phyloP scores from a whole-genome alignment of 2,113 vertebrate genomes.

The Seriola aureovittata region DNA sequence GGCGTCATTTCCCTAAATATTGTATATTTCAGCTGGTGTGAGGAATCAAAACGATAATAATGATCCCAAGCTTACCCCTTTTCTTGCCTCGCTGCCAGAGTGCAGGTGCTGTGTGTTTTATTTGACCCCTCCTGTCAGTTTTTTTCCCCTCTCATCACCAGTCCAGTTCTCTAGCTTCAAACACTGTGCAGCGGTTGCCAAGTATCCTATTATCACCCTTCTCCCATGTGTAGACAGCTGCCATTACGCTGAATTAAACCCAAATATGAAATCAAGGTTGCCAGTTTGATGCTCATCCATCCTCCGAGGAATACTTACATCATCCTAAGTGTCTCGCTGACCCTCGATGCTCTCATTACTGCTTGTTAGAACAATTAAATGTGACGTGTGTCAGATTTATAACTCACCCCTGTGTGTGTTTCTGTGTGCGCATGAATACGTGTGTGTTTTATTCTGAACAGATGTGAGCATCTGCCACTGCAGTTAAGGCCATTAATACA shows the following conservation, averaged over 20 bases:
- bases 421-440: constrained; percentile 33
- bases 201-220: constrained; percentile 45
- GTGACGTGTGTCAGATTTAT: constrained; percentile 73
- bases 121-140: neutral
- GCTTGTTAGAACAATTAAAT: constrained; percentile 80
- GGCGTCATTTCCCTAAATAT: neutral
- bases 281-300: constrained; percentile 67
- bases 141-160: neutral
- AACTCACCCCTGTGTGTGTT: constrained; percentile 48
- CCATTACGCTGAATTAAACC: constrained; percentile 59
- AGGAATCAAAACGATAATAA: neutral
- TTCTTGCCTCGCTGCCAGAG: neutral
- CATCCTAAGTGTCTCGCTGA: constrained; percentile 69
- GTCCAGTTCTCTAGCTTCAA: constrained; percentile 2
- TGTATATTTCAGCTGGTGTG: neutral
- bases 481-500: constrained; percentile 75
- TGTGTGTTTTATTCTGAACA: constrained; percentile 67
- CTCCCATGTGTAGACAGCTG: constrained; percentile 64
- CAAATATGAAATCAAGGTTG: constrained; percentile 71
- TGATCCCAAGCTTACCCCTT: neutral
- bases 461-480: constrained; percentile 74
- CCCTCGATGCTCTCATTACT: constrained; percentile 70
- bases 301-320: constrained; percentile 74
- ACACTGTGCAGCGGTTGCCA: constrained; percentile 38
- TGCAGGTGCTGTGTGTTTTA: constrained; percentile 2